These are phyloP conservation scores for Pandion haliaetus DNA, from an alignment of 2,113 vertebrate genomes.

Conservation along the genomic window DNA sequence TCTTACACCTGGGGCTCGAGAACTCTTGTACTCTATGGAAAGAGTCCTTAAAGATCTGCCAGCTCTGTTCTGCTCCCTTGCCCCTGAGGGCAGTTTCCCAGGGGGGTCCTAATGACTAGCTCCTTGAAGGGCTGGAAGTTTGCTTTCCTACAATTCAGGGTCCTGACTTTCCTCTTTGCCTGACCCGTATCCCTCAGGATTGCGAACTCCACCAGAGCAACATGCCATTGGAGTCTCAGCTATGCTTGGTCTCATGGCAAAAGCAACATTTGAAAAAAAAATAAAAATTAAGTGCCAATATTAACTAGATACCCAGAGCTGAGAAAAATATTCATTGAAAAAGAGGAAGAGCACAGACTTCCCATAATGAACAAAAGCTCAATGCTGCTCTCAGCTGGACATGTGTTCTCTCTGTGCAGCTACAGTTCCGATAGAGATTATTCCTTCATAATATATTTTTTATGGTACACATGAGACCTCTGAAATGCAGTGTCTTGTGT, in stretches of 20 bases:
- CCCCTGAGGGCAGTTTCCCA: background rate
- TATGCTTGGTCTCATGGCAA: background rate
- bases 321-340: conserved; percentile 26
- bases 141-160: background rate
- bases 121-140: background rate
- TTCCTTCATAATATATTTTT: conserved; percentile 73
- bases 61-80: background rate
- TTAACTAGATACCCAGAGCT: conserved; percentile 41
- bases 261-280: conserved; percentile 24
- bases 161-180: background rate
- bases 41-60: background rate
- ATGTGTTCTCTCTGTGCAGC: conserved; percentile 57
- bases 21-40: background rate
- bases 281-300: conserved; percentile 40
- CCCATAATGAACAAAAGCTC: conserved; percentile 79
- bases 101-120: background rate
- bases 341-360: conserved; percentile 25
- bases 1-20: background rate
- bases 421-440: conserved; percentile 62
- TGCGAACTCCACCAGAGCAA: background rate
- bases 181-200: background rate
- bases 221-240: background rate
- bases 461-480: conserved; percentile 70
- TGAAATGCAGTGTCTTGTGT: conserved; percentile 68
- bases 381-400: conserved; percentile 94